These are phyloP conservation scores for Oryzias woworae DNA, from an alignment of 2,113 vertebrate species.

Conservation along the genomic window DNA sequence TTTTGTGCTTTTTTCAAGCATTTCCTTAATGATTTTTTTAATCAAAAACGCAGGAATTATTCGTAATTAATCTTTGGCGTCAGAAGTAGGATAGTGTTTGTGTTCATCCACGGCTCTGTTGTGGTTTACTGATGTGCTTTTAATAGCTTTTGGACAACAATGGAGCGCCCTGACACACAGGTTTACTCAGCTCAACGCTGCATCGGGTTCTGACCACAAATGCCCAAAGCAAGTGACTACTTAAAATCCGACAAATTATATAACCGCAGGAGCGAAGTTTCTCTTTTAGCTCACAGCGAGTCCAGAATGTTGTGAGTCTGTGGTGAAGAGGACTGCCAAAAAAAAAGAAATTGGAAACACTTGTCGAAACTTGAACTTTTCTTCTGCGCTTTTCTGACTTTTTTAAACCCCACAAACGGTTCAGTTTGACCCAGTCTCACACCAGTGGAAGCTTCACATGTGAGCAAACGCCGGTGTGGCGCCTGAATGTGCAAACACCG, in stretches of 20 bases:
- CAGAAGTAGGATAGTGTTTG: neutral
- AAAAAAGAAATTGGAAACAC: neutral
- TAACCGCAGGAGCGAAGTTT: slow-evolving; percentile 42
- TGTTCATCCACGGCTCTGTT: neutral
- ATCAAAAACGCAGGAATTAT: too few relatives aligned
- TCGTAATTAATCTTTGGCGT: too few relatives aligned
- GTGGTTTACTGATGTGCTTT: neutral
- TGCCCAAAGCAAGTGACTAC: neutral
- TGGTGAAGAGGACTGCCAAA: slow-evolving; percentile 45
- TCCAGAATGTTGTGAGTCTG: slow-evolving; percentile 57
- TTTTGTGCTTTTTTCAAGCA: too few relatives aligned
- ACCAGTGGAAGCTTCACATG: neutral
- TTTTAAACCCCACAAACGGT: neutral
- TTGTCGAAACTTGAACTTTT: neutral
- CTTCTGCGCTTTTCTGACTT: neutral
- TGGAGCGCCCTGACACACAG: neutral
- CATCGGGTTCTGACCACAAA: neutral
- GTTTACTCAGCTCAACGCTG: too few relatives aligned
- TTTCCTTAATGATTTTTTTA: too few relatives aligned
- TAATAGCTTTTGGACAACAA: neutral
- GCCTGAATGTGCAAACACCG: slow-evolving; percentile 1
- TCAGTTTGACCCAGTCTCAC: neutral
- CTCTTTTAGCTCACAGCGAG: slow-evolving; percentile 40
- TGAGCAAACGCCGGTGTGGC: neutral
- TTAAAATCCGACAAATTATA: slow-evolving; percentile 33